These are phyloP conservation scores for Nycticorax nycticorax DNA, from an alignment of 2,113 vertebrate genomes.

Conservation along the genomic window DNA sequence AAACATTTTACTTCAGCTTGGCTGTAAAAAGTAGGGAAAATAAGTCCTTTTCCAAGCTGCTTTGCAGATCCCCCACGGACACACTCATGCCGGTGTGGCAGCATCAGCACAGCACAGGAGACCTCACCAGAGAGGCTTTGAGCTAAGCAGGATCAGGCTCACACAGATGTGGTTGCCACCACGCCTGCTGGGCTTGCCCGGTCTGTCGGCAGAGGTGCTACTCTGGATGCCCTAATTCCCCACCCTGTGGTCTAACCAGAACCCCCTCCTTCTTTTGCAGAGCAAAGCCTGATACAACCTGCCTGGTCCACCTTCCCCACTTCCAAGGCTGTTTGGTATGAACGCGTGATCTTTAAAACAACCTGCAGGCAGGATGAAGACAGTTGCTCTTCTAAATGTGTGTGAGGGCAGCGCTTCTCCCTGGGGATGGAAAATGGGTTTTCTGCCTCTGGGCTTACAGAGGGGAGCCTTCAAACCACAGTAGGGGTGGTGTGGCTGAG, in stretches of 20 bases:
- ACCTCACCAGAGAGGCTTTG: background rate
- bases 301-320: background rate
- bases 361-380: background rate
- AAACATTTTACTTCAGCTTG: background rate
- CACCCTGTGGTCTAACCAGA: background rate
- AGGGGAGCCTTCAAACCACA: background rate
- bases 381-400: background rate
- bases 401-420: background rate
- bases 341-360: background rate
- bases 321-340: background rate
- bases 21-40: background rate
- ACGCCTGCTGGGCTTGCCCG: background rate
- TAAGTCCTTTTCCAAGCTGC: background rate
- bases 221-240: background rate
- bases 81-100: background rate
- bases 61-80: background rate
- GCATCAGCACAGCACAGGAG: background rate
- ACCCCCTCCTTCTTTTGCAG: background rate
- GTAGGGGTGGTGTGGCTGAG: accelerated
- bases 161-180: accelerated
- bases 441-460: background rate
- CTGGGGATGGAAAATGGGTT: background rate
- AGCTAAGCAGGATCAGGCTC: background rate
- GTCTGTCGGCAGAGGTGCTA: background rate
- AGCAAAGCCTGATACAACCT: background rate